A percentile compares a stretch with the other conserved stretches of the same genome.
These are phyloP conservation scores for Potorous gilbertii DNA, from an alignment of 2,797 vertebrate species.

Conservation along the genomic window DNA sequence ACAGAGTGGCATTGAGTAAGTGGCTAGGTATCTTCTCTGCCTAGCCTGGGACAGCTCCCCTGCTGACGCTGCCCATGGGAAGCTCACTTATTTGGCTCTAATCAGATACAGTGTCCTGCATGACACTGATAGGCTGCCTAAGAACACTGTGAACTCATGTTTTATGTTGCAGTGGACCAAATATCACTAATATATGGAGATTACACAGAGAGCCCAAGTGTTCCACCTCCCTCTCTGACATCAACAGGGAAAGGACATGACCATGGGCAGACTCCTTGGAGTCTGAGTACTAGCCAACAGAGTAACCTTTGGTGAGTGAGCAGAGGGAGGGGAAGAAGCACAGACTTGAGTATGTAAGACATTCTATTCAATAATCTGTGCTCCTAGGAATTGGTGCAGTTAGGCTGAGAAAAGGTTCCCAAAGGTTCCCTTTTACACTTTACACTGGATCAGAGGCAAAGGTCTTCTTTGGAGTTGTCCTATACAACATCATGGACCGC, in stretches of 20 bases:
- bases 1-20: not conserved
- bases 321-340: not conserved
- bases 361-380: not conserved
- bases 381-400: not conserved
- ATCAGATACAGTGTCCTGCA: not conserved
- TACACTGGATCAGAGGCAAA: not conserved
- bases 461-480: too few relatives aligned
- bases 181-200: not conserved
- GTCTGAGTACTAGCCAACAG: not conserved
- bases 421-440: not conserved
- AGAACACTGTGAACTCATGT: not conserved
- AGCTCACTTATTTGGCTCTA: not conserved
- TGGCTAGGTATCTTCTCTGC: not conserved
- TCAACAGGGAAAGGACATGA: not conserved
- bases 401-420: too few relatives aligned
- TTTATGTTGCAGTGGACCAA: not conserved
- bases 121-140: not conserved
- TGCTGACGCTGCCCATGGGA: not conserved
- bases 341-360: not conserved
- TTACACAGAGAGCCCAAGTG: not conserved
- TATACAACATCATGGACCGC: too few relatives aligned
- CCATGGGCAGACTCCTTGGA: not conserved
- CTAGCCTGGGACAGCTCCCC: not conserved
- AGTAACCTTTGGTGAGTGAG: not conserved
- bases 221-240: not conserved